Conservation (phyloP, 2,888 invertebrate species). For the Furcula furcula region DNA sequence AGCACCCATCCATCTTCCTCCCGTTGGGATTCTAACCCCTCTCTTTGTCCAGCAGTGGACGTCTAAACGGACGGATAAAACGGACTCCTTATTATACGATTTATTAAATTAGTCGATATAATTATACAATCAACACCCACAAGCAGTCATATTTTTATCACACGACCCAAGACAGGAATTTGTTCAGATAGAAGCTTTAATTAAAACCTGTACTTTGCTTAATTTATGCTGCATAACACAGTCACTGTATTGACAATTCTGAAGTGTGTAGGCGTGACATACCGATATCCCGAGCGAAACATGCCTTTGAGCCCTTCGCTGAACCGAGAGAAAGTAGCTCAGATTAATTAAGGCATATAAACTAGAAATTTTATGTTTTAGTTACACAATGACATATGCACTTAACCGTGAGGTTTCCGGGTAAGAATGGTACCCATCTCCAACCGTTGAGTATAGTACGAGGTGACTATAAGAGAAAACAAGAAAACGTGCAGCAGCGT, state of each 20-base stretch:
- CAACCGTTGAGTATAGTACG: too few species aligned
- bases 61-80: too few species aligned
- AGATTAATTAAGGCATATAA: constrained; percentile 11
- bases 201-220: constrained; percentile 8
- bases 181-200: neutral
- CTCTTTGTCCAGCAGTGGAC: too few species aligned
- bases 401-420: too few species aligned
- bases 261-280: constrained; percentile 23
- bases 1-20: too few species aligned
- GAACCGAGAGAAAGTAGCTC: constrained; percentile 21
- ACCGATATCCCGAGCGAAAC: constrained; percentile 12
- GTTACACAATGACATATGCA: too few species aligned
- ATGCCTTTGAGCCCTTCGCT: constrained; percentile 20
- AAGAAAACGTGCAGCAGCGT: too few species aligned
- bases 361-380: constrained; percentile 6
- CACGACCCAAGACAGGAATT: neutral
- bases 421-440: too few species aligned
- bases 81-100: too few species aligned
- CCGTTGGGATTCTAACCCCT: too few species aligned
- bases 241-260: constrained; percentile 15
- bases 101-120: too few species aligned
- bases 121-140: neutral
- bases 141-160: neutral
- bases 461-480: too few species aligned
- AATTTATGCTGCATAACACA: constrained; percentile 13